Percentiles rank a stretch among this genome's conserved stretches.
These are phyloP conservation scores for Philaethria dido DNA, from an alignment of 2,888 invertebrate genomes.

Conservation along the genomic window DNA sequence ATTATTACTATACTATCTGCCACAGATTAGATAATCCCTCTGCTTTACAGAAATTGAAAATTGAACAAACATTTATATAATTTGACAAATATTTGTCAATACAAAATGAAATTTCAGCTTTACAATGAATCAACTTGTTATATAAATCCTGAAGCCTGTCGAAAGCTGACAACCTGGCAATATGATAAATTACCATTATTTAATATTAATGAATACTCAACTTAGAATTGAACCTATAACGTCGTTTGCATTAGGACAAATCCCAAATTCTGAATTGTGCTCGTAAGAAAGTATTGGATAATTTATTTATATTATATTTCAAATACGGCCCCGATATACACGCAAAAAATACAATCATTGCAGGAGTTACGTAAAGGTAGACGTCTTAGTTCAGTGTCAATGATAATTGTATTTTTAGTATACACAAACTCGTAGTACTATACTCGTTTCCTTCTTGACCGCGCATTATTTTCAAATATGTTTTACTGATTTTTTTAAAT, in stretches of 20 bases:
- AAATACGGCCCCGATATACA: constrained; percentile 36
- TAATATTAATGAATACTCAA: too few species aligned
- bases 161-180: constrained; percentile 25
- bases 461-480: background rate
- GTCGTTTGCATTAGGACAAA: too few species aligned
- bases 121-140: constrained; percentile 31
- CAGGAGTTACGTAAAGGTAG: constrained; percentile 43
- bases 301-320: background rate
- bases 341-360: constrained; percentile 39
- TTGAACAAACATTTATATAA: constrained; percentile 10
- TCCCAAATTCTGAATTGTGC: too few species aligned
- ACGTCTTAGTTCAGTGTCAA: constrained; percentile 44
- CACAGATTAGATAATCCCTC: too few species aligned
- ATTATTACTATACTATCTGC: too few species aligned
- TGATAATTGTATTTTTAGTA: constrained; percentile 36
- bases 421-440: background rate
- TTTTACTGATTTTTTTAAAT: background rate
- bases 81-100: constrained; percentile 29
- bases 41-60: constrained; percentile 1
- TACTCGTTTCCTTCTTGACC: background rate
- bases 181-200: constrained; percentile 29
- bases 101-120: constrained; percentile 27
- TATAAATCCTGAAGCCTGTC: constrained; percentile 27
- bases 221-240: too few species aligned
- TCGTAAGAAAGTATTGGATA: background rate